Conservation (phyloP, 2,797 vertebrate genomes). For the Propithecus perrieri region DNA sequence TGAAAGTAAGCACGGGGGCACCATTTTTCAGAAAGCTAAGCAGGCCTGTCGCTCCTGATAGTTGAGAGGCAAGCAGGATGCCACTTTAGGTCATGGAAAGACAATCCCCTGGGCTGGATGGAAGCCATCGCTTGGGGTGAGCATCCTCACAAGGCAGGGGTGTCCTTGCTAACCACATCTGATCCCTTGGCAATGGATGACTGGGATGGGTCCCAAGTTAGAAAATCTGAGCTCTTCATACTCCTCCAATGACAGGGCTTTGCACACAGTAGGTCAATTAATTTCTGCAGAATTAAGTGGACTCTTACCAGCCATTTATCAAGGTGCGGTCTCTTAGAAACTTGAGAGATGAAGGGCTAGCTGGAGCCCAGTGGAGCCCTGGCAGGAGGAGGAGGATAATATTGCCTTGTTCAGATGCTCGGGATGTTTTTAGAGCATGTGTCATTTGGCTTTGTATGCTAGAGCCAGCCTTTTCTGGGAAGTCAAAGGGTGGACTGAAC, state of each 20-base stretch:
- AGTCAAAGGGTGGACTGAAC: not conserved
- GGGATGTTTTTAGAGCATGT: constrained; percentile 28
- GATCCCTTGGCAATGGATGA: not conserved
- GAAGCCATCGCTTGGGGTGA: constrained; percentile 26
- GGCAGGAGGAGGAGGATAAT: not conserved
- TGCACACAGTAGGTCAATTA: not conserved
- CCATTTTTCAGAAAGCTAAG: not conserved
- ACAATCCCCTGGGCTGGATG: not conserved
- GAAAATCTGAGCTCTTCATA: not conserved
- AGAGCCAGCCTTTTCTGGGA: constrained; percentile 18
- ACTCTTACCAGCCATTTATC: not conserved
- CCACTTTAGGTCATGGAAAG: constrained; percentile 57
- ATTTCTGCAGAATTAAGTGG: not conserved
- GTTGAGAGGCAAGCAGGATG: constrained; percentile 22
- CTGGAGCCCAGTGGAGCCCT: not conserved
- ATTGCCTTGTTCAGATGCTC: constrained; percentile 55
- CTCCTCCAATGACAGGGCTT: not conserved
- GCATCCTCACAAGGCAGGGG: not conserved
- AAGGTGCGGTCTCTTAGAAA: not conserved
- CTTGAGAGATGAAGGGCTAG: not conserved
- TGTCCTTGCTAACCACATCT: constrained; percentile 51
- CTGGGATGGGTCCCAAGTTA: not conserved
- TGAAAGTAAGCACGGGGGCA: not conserved
- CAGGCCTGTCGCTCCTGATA: not conserved
- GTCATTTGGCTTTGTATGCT: constrained; percentile 32